phyloP scores from a whole-genome alignment of 2,888 invertebrate species.

The Amiota minor region DNA sequence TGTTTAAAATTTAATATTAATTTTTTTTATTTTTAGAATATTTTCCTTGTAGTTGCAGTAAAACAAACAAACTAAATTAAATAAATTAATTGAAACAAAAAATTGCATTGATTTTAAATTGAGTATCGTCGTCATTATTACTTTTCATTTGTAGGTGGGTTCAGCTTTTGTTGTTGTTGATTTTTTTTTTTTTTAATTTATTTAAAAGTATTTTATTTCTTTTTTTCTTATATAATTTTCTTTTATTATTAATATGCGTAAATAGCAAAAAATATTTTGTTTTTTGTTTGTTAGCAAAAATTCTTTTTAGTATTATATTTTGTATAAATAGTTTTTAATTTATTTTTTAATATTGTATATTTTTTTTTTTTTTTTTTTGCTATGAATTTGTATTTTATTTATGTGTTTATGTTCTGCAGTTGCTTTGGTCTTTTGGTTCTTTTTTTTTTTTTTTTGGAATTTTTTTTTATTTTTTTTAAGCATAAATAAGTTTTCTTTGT shows the following conservation, averaged over 20 bases:
- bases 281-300: slow-evolving; percentile 1
- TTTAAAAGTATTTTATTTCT: not conserved
- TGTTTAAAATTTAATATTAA: not conserved
- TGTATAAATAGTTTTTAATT: not conserved
- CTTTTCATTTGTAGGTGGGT: slow-evolving; percentile 22
- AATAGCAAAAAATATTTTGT: not conserved
- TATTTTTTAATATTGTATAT: not conserved
- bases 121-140: not conserved
- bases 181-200: slow-evolving; percentile 9
- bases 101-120: not conserved
- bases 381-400: not conserved
- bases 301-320: not conserved
- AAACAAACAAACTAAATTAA: too few species aligned
- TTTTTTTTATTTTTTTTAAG: slow-evolving; percentile 8
- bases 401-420: not conserved
- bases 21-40: slow-evolving; percentile 10
- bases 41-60: not conserved
- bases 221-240: slow-evolving; percentile 4
- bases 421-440: not conserved
- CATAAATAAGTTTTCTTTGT: not conserved
- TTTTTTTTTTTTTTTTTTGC: not conserved
- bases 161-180: slow-evolving; percentile 10
- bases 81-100: not conserved
- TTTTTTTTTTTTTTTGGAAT: slow-evolving; percentile 4
- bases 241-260: not conserved